phyloP scores from a whole-genome alignment of 2,888 invertebrate genomes.

The Drosophila yooni region DNA sequence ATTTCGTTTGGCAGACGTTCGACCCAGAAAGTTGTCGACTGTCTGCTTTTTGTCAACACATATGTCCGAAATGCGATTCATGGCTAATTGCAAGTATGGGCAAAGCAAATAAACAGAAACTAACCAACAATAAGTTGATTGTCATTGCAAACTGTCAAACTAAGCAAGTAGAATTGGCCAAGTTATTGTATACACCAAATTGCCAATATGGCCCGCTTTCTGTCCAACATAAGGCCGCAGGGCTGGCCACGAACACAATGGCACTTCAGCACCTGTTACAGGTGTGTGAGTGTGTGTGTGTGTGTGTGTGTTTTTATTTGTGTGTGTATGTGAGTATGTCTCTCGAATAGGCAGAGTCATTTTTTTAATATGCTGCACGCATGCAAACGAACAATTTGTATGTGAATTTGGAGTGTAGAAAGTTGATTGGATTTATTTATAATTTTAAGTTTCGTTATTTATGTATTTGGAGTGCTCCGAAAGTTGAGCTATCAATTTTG shows the following conservation, averaged over 20 bases:
- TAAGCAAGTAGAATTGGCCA: constrained; percentile 60
- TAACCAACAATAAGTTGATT: constrained; percentile 56
- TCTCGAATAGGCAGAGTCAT: constrained; percentile 65
- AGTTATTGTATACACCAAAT: constrained; percentile 26
- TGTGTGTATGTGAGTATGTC: constrained; percentile 10
- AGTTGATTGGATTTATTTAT: constrained; percentile 73
- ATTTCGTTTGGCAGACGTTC: constrained; percentile 52
- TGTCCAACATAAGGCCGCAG: constrained; percentile 40
- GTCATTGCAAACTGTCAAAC: constrained; percentile 59
- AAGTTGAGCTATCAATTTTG: constrained; percentile 44
- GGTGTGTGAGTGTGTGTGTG: not conserved
- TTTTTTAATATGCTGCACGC: constrained; percentile 81
- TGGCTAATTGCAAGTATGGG: constrained; percentile 66
- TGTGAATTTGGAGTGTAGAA: constrained; percentile 71
- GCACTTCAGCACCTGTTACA: constrained; percentile 53
- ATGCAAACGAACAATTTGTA: constrained; percentile 77
- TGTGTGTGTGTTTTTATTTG: not conserved
- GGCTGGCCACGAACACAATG: constrained; percentile 47
- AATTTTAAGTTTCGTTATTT: constrained; percentile 18
- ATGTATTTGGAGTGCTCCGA: constrained; percentile 37
- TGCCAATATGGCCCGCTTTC: constrained; percentile 40
- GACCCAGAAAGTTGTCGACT: constrained; percentile 54
- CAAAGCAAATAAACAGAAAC: constrained; percentile 24
- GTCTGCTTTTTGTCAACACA: constrained; percentile 19
- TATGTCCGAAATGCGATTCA: constrained; percentile 65